These are phyloP conservation scores for Drosophila lutescens DNA, from an alignment of 2,888 invertebrate species.

Conservation along the genomic window DNA sequence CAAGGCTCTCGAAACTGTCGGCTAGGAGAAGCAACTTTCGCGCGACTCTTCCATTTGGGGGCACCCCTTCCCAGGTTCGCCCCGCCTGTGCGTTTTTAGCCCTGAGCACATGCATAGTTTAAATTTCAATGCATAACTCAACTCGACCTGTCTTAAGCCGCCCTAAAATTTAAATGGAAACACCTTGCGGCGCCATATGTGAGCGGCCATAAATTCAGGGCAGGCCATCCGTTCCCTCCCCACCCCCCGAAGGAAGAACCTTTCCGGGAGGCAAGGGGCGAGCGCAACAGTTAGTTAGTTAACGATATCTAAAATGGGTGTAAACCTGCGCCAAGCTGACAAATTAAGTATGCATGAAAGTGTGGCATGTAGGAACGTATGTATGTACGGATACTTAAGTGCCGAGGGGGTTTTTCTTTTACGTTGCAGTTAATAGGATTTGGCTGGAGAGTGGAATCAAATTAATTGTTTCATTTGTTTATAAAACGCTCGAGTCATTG, in stretches of 20 bases:
- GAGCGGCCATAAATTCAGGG: slow-evolving; percentile 51
- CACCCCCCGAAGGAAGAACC: not conserved
- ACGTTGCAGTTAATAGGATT: slow-evolving; percentile 70
- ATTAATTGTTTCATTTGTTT: slow-evolving; percentile 77
- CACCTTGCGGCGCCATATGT: slow-evolving; percentile 54
- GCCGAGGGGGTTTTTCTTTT: slow-evolving; percentile 28
- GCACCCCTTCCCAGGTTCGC: not conserved
- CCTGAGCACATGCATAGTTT: slow-evolving; percentile 52
- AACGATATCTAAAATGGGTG: slow-evolving; percentile 55
- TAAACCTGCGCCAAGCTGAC: slow-evolving; percentile 64
- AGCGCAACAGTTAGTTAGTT: slow-evolving; percentile 72
- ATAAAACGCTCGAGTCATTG: slow-evolving; percentile 52
- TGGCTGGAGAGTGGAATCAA: slow-evolving; percentile 64
- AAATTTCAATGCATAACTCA: slow-evolving; percentile 73
- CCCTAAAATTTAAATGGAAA: slow-evolving; percentile 72
- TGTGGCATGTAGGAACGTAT: slow-evolving; percentile 13
- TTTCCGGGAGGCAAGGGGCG: not conserved
- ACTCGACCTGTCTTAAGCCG: slow-evolving; percentile 47
- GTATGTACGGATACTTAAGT: slow-evolving; percentile 9
- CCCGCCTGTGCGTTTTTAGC: slow-evolving; percentile 12
- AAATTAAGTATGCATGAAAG: slow-evolving; percentile 75
- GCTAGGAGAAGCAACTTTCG: slow-evolving; percentile 44
- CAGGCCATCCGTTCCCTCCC: slow-evolving; percentile 3
- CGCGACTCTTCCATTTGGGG: slow-evolving; percentile 20
- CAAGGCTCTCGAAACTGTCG: slow-evolving; percentile 20